Conservation (phyloP, 2,113 vertebrate species). For the Stigmatopora nigra region DNA sequence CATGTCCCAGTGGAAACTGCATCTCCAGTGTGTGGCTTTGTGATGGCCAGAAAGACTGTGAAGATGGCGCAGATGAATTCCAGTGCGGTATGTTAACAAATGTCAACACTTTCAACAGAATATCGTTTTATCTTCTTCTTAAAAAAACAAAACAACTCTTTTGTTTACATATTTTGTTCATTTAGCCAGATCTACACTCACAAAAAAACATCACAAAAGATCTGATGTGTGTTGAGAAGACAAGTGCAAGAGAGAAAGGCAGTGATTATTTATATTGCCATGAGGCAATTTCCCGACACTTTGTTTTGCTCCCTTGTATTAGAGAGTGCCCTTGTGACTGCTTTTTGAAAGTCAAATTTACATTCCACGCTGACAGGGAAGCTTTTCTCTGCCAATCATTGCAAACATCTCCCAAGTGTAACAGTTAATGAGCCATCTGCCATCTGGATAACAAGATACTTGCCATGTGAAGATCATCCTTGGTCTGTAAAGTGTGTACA, state of each 20-base stretch:
- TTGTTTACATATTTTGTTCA: constrained; percentile 33
- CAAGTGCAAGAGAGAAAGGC: constrained; percentile 14
- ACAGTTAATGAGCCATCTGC: constrained; percentile 46
- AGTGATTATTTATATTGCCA: constrained; percentile 35
- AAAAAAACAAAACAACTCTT: constrained; percentile 25
- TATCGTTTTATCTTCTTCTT: constrained; percentile 34
- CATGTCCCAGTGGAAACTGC: constrained; percentile 95
- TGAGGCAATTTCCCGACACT: constrained; percentile 22
- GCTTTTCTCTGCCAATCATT: constrained; percentile 34
- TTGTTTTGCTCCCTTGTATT: constrained; percentile 26
- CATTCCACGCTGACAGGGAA: constrained; percentile 24
- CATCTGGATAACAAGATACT: constrained; percentile 11
- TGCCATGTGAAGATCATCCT: background rate
- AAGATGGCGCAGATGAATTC: constrained; percentile 92
- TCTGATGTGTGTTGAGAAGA: constrained; percentile 13
- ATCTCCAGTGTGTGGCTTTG: constrained; percentile 97
- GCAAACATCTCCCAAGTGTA: constrained; percentile 27
- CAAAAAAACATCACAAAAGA: constrained; percentile 19
- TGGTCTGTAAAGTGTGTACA: background rate
- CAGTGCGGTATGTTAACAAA: constrained; percentile 82
- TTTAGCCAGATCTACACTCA: constrained; percentile 25
- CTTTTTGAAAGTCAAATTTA: constrained; percentile 45
- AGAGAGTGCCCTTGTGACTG: constrained; percentile 26
- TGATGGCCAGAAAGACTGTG: constrained; percentile 96
- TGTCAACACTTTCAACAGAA: constrained; percentile 10